Evolutionary conservation across 2,797 vertebrate species (phyloP).

Genomic region (Prunella strophiata): DNA sequence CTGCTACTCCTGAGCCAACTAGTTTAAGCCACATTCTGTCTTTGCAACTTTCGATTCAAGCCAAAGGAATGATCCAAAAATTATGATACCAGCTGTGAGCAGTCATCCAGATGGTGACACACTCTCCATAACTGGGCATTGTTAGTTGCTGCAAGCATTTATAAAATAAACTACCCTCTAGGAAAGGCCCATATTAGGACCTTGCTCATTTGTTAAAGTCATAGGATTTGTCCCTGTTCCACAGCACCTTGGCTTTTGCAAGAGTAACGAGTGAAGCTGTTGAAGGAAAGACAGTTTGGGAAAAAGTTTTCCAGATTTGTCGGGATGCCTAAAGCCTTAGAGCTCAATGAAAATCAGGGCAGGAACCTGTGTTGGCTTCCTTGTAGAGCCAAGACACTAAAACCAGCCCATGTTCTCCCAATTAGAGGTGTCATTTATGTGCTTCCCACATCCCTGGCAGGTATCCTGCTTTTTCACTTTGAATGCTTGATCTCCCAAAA

Average conservation of each 20-base stretch:
- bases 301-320: not conserved
- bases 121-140: not conserved
- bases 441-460: not conserved
- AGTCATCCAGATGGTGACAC: not conserved
- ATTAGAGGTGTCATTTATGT: not conserved
- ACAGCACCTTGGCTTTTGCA: not conserved
- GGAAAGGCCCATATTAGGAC: not conserved
- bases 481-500: constrained; percentile 51
- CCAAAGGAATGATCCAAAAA: not conserved
- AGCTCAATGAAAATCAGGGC: not conserved
- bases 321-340: not conserved
- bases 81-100: not conserved
- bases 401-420: not conserved
- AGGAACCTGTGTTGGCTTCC: not conserved
- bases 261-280: not conserved
- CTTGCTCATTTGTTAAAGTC: not conserved
- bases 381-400: not conserved
- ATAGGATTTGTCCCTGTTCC: not conserved
- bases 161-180: constrained; percentile 2
- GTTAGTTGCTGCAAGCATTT: not conserved
- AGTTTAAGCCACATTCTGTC: not conserved
- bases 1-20: not conserved
- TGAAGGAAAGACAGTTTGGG: not conserved
- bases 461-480: constrained; percentile 25
- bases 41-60: not conserved